Evolutionary conservation across 2,888 invertebrate species (phyloP).

Genomic region (Shargacucullia verbasci): DNA sequence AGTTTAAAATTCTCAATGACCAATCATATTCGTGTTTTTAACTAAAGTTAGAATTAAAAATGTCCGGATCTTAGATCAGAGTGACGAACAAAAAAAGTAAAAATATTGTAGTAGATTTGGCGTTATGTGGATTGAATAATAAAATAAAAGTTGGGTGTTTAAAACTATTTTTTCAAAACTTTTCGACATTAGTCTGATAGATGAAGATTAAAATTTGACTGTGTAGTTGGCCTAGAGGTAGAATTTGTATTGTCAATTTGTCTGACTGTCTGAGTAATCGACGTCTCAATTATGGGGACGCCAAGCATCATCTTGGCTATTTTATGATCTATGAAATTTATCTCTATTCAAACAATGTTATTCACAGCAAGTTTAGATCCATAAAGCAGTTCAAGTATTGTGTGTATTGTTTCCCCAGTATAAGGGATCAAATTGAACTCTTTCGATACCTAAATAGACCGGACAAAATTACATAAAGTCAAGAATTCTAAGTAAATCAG

Average conservation of each 20-base stretch:
- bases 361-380: constrained; percentile 1
- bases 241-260: constrained; percentile 54
- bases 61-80: constrained; percentile 38
- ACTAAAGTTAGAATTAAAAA: constrained; percentile 43
- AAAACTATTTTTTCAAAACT: constrained; percentile 53
- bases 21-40: constrained; percentile 52
- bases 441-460: constrained; percentile 13
- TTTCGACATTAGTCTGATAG: constrained; percentile 46
- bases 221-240: constrained; percentile 51
- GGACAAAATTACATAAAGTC: constrained; percentile 32
- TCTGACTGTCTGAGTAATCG: constrained; percentile 34
- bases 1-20: constrained; percentile 49
- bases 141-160: constrained; percentile 37
- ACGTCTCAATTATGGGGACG: constrained; percentile 23
- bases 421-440: constrained; percentile 3
- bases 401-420: constrained; percentile 10
- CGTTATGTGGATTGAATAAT: constrained; percentile 41
- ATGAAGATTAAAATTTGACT: constrained; percentile 38
- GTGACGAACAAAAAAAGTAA: constrained; percentile 42
- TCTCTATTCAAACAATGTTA: constrained; percentile 5
- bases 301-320: constrained; percentile 16
- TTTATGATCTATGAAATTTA: constrained; percentile 4
- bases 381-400: constrained; percentile 7
- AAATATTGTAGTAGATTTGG: constrained; percentile 49
- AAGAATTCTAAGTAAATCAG: constrained; percentile 60